Conservation (phyloP, 2,113 vertebrate genomes). For the Pseudopodoces humilis region DNA sequence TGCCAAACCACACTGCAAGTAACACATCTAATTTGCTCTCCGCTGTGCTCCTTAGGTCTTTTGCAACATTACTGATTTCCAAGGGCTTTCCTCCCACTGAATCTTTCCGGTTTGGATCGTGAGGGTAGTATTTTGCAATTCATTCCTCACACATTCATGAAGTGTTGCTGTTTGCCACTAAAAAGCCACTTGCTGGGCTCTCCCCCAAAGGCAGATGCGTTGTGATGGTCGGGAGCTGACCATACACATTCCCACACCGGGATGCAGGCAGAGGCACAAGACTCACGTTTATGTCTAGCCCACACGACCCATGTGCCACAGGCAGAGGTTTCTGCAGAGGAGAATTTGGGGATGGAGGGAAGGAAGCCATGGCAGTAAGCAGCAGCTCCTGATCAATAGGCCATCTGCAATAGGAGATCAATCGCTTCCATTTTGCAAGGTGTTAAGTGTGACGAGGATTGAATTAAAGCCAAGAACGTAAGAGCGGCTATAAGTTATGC, state of each 20-base stretch:
- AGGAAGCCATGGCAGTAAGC: neutral
- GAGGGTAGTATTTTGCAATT: slow-evolving; percentile 54
- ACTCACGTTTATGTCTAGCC: neutral
- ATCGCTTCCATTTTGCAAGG: slow-evolving; percentile 53
- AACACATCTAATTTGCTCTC: slow-evolving; percentile 64
- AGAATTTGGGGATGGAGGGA: neutral
- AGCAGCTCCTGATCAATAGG: slow-evolving; percentile 12
- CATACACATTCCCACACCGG: neutral
- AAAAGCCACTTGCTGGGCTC: slow-evolving; percentile 14
- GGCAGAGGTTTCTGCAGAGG: neutral
- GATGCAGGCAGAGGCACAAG: neutral
- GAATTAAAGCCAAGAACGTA: slow-evolving; percentile 46
- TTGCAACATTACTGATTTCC: slow-evolving; percentile 50
- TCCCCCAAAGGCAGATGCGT: neutral
- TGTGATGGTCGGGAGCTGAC: neutral
- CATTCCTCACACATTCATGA: slow-evolving; percentile 7
- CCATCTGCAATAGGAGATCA: slow-evolving; percentile 54
- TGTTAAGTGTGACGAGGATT: slow-evolving; percentile 42
- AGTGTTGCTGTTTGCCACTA: slow-evolving; percentile 13
- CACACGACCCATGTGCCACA: neutral
- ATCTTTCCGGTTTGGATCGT: slow-evolving; percentile 25
- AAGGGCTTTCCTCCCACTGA: slow-evolving; percentile 36
- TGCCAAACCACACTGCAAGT: slow-evolving; percentile 59
- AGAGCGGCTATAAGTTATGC: slow-evolving; percentile 56
- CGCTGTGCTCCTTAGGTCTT: slow-evolving; percentile 34